phyloP scores from a whole-genome alignment of 2,888 invertebrate species.

The Apoderus coryli region DNA sequence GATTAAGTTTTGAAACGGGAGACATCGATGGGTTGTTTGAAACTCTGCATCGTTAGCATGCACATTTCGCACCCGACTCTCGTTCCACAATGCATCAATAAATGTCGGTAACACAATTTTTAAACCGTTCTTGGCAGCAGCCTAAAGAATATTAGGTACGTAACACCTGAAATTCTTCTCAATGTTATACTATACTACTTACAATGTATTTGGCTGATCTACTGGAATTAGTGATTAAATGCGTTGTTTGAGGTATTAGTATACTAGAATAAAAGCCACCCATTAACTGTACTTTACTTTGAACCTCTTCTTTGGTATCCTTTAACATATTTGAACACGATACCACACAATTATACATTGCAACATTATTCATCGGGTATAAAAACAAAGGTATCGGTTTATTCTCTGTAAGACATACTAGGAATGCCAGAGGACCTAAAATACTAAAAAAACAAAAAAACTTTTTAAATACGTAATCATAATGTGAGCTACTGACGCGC shows the following conservation, averaged over 20 bases:
- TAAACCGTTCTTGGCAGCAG: slow-evolving; percentile 50
- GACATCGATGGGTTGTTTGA: slow-evolving; percentile 39
- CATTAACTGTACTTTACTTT: slow-evolving; percentile 56
- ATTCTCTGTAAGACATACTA: slow-evolving; percentile 56
- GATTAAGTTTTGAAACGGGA: slow-evolving; percentile 62
- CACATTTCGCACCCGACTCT: slow-evolving; percentile 45
- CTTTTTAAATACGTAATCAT: slow-evolving; percentile 12
- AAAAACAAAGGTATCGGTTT: slow-evolving; percentile 58
- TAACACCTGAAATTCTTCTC: slow-evolving; percentile 2
- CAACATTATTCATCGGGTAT: slow-evolving; percentile 65
- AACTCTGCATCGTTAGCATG: slow-evolving; percentile 51
- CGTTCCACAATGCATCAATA: slow-evolving; percentile 69
- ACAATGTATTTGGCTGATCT: slow-evolving; percentile 66
- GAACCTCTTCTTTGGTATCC: slow-evolving; percentile 39
- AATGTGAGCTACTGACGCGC: too few species aligned
- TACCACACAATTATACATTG: slow-evolving; percentile 60
- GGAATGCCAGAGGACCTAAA: slow-evolving; percentile 68
- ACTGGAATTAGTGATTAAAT: slow-evolving; percentile 65
- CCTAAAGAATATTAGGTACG: slow-evolving; percentile 41
- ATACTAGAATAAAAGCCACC: slow-evolving; percentile 54
- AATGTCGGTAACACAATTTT: slow-evolving; percentile 66
- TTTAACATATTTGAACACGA: slow-evolving; percentile 41
- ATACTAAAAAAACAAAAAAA: slow-evolving; percentile 39
- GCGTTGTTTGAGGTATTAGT: slow-evolving; percentile 55
- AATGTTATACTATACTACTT: slow-evolving; percentile 23